These are phyloP conservation scores for Gymnocypris eckloni DNA, from an alignment of 2,797 vertebrate species.

Conservation along the genomic window DNA sequence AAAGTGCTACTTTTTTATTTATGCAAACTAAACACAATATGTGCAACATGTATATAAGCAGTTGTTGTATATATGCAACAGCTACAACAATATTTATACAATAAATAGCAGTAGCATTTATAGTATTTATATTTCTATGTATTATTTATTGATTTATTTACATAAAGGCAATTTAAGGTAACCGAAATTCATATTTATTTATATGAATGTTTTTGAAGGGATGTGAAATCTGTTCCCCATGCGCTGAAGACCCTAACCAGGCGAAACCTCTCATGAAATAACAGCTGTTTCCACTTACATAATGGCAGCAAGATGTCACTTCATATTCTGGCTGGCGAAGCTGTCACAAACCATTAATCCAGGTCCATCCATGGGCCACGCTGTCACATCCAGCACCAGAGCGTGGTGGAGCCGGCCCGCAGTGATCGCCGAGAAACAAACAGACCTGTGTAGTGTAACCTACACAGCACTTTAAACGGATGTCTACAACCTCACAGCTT, in stretches of 20 bases:
- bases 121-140: neutral
- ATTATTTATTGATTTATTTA: neutral
- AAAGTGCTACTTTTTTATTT: neutral
- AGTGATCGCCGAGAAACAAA: constrained; percentile 51
- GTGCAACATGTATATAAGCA: neutral
- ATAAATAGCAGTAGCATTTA: neutral
- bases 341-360: constrained; percentile 81
- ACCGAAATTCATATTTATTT: neutral
- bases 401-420: constrained; percentile 43
- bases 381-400: constrained; percentile 69
- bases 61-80: neutral
- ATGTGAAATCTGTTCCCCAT: constrained; percentile 45
- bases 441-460: constrained; percentile 46
- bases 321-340: constrained; percentile 77
- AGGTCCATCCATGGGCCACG: constrained; percentile 71
- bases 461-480: constrained; percentile 53
- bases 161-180: neutral
- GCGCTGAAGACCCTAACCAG: constrained; percentile 68
- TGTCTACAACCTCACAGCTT: constrained; percentile 59
- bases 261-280: constrained; percentile 70
- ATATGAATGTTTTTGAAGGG: neutral
- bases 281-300: constrained; percentile 83
- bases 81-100: neutral
- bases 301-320: constrained; percentile 80
- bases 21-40: neutral